Base-by-base conservation (phyloP, 2,113 vertebrate species). In the Panthera uncia region DNA sequence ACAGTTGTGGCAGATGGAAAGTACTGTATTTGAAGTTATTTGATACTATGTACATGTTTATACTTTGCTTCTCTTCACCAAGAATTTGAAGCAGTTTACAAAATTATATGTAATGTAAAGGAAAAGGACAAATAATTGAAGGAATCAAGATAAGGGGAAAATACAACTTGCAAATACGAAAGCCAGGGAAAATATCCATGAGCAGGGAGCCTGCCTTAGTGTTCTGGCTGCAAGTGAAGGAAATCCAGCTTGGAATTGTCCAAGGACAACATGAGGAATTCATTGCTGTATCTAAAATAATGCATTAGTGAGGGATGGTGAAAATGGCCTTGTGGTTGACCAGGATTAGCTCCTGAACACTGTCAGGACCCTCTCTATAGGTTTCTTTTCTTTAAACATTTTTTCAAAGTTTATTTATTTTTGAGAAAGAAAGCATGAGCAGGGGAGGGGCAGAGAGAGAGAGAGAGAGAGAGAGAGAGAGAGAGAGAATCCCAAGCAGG, bases 61-160 rank as follows among this genome's bases (percentile, higher is more conserved):
- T 63, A 71, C 68, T 97, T 55, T 21, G 55, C 89, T 74, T 82
- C 21, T 88, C n/a, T 80, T 69, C 73, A 65, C 74, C 69, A 78
- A 89, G 61, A 94, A 82, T 90, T 83, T 71, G 78, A 96, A 73
- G 45, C 65, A 63, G 52, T 84, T 96, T 91, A 57, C 15, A 63
- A 95, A 95, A 90, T 81, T 61, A 52, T 29, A 36, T 61, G 50
- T 33, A 48, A 66, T 45, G 69, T 63, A 82, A 76, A 87, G 29
- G 33, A 78, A 88, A 93, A 89, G 71, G 66, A 55, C 29, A 92
- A 84, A 94, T 80, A 74, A 95, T 31, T 71, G 50, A 96, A 81
- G 69, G 84, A 52, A 71, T 95, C 68, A 33, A 93, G 55, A 94
- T 48, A 76, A 95, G 21, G 15, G 14, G 33, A 84, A 95, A 85